phyloP scores from a whole-genome alignment of 92 coral and sea anemone genomes.

The Heliopora coerulea region DNA sequence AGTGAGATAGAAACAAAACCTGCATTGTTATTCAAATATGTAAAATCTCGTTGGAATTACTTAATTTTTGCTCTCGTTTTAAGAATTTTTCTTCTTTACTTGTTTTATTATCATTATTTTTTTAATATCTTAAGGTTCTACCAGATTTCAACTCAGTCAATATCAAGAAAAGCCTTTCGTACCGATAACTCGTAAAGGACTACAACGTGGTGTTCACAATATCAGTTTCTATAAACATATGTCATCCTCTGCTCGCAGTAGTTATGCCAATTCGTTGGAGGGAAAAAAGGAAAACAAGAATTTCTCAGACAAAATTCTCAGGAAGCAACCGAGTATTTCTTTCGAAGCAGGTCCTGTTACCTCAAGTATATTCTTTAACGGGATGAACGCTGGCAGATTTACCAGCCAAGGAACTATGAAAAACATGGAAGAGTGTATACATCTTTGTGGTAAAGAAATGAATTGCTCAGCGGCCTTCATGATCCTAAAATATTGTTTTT shows the following conservation, averaged over 20 bases:
- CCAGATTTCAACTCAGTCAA: background rate
- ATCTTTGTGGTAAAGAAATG: slow-evolving; percentile 68
- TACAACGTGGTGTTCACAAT: no score
- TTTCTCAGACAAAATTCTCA: slow-evolving; percentile 55
- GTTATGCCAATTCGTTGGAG: slow-evolving; percentile 9
- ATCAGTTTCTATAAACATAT: no score
- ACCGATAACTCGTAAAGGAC: background rate
- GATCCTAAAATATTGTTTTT: slow-evolving; percentile 86
- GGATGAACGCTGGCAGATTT: slow-evolving; percentile 80
- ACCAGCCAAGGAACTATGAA: slow-evolving; percentile 67
- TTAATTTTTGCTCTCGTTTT: no score
- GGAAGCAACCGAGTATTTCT: slow-evolving; percentile 40
- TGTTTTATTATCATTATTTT: no score
- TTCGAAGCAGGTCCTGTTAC: slow-evolving; percentile 69
- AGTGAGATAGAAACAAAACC: no score
- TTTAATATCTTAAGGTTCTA: slow-evolving; percentile 11
- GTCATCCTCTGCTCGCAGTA: no score
- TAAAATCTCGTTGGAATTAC: no score
- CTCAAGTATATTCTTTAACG: slow-evolving; percentile 68
- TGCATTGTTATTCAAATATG: no score
- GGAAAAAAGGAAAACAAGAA: slow-evolving; percentile 55
- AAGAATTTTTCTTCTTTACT: no score
- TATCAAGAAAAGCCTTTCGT: background rate
- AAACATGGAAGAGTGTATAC: slow-evolving; percentile 71
- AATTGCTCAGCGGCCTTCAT: slow-evolving; percentile 87